These are phyloP conservation scores for Agonum fuliginosum DNA, from an alignment of 2,888 invertebrate genomes.

Conservation along the genomic window DNA sequence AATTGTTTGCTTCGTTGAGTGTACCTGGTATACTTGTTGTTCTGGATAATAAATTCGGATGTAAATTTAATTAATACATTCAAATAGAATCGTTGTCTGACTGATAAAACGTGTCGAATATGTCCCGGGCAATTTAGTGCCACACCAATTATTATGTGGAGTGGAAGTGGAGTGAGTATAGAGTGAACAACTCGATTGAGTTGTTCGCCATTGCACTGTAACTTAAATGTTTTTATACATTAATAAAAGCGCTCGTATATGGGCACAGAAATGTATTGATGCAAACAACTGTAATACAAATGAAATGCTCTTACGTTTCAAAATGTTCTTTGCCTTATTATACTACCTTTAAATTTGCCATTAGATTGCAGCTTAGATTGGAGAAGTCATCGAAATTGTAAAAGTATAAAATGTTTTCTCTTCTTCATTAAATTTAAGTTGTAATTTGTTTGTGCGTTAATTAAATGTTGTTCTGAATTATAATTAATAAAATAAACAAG, in stretches of 20 bases:
- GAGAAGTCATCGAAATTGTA: too few species aligned
- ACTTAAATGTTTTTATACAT: slow-evolving; percentile 37
- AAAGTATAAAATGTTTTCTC: too few species aligned
- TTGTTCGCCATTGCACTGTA: slow-evolving; percentile 17
- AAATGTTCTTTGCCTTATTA: background rate
- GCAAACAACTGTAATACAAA: slow-evolving; percentile 13
- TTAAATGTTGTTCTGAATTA: background rate
- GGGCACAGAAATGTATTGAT: slow-evolving; percentile 30
- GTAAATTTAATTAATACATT: slow-evolving; percentile 60
- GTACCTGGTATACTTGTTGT: slow-evolving; percentile 50
- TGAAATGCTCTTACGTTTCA: slow-evolving; percentile 4
- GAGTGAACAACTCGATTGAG: slow-evolving; percentile 27
- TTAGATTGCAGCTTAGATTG: too few species aligned
- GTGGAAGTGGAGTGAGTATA: background rate
- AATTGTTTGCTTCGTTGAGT: slow-evolving; percentile 35
- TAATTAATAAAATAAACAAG: too few species aligned
- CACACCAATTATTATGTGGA: slow-evolving; percentile 56
- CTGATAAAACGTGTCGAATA: slow-evolving; percentile 58
- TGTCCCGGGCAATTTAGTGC: slow-evolving; percentile 52
- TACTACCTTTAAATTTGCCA: too few species aligned
- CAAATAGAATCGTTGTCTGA: slow-evolving; percentile 57
- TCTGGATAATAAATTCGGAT: slow-evolving; percentile 59
- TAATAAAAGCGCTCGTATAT: slow-evolving; percentile 38
- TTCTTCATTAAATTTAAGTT: too few species aligned
- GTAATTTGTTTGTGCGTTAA: background rate